These are phyloP conservation scores for Agrypnus murinus DNA, from an alignment of 2,888 invertebrate genomes.

Conservation along the genomic window DNA sequence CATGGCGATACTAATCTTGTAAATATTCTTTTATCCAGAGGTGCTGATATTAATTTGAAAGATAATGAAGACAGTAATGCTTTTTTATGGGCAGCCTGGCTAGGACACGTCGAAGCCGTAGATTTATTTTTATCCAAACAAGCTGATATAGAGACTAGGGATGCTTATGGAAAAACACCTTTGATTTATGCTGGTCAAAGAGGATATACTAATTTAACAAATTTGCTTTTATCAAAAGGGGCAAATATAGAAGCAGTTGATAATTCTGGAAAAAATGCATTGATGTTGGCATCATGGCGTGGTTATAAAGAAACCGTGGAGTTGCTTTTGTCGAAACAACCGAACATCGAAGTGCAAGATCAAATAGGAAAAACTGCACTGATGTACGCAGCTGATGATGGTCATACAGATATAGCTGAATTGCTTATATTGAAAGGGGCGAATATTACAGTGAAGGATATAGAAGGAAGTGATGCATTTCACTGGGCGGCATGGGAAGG, in stretches of 20 bases:
- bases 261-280: neutral
- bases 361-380: slow-evolving; percentile 2
- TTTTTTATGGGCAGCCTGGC: neutral
- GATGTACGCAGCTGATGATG: neutral
- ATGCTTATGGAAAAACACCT: neutral
- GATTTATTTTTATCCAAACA: neutral
- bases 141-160: neutral
- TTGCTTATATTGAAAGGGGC: slow-evolving; percentile 6
- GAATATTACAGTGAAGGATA: neutral
- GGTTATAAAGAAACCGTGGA: neutral
- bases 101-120: neutral
- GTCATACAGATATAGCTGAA: neutral
- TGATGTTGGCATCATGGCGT: neutral
- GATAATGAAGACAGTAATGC: neutral
- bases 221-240: too few species aligned
- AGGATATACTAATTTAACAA: neutral
- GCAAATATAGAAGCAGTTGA: neutral
- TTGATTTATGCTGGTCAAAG: neutral
- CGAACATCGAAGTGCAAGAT: neutral
- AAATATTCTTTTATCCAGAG: too few species aligned
- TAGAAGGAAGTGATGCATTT: neutral
- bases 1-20: neutral
- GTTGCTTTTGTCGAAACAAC: neutral
- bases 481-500: slow-evolving; percentile 7
- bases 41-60: too few species aligned